Evolutionary conservation across 2,797 vertebrate genomes (phyloP).

Genomic region (Varecia variegata): DNA sequence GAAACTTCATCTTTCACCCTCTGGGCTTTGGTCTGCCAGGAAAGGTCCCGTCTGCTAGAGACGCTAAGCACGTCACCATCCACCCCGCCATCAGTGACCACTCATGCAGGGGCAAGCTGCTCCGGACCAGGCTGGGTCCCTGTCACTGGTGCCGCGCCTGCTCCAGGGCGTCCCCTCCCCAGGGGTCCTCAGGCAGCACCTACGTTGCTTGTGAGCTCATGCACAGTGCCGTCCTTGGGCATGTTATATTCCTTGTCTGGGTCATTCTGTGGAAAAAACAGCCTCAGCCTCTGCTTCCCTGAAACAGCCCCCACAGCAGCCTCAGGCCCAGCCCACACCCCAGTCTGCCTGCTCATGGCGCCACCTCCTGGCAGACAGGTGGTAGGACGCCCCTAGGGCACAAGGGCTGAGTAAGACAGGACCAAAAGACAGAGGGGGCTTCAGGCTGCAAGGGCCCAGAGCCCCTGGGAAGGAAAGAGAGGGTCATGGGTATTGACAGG

Average conservation of each 20-base stretch:
- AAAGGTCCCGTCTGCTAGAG: not conserved
- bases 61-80: fast-evolving
- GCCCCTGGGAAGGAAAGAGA: not conserved
- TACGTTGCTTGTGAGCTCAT: constrained; percentile 98
- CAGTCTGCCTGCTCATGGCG: not conserved
- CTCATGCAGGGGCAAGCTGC: not conserved
- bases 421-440: not conserved
- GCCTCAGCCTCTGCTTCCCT: not conserved
- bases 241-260: constrained; percentile 99
- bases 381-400: not conserved
- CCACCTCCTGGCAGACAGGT: not conserved
- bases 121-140: not conserved
- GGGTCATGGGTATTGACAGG: not conserved
- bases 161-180: not conserved
- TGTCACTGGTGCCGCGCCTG: not conserved
- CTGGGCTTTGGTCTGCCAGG: not conserved
- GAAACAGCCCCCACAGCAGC: not conserved
- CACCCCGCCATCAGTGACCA: not conserved
- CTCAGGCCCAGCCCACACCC: fast-evolving
- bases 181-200: constrained; percentile 57
- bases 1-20: not conserved
- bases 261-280: constrained; percentile 88
- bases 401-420: not conserved
- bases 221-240: constrained; percentile 98
- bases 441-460: fast-evolving